Percentiles rank a stretch among this genome's conserved stretches.
Conservation (phyloP, 2,888 invertebrate genomes). For the Drosophila pegasa region DNA sequence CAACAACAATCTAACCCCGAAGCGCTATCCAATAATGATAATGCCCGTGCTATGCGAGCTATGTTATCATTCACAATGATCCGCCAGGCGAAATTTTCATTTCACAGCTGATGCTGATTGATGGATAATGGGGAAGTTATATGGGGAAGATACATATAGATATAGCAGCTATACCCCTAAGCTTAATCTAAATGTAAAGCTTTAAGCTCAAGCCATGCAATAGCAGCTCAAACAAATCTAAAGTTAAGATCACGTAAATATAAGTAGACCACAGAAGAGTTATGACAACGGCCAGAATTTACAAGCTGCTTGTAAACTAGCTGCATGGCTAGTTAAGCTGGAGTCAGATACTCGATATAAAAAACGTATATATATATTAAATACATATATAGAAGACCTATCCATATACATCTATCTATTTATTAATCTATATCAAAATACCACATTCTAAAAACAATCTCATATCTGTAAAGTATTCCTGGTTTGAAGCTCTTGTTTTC, state of each 20-base stretch:
- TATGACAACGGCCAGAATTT: not conserved
- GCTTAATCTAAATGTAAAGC: not conserved
- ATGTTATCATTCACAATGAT: conserved; percentile 16
- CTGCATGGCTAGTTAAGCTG: not conserved
- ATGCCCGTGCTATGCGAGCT: conserved; percentile 20
- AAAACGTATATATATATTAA: too few relatives aligned
- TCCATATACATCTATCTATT: not conserved
- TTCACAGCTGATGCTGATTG: conserved; percentile 8
- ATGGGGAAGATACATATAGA: not conserved
- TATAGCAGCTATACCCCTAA: not conserved
- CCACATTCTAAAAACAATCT: too few relatives aligned
- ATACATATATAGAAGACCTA: too few relatives aligned
- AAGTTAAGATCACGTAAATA: not conserved
- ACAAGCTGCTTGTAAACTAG: not conserved
- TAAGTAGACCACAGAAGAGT: not conserved
- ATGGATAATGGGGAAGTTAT: not conserved
- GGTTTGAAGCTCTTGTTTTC: not conserved
- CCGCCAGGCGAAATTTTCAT: conserved; percentile 11
- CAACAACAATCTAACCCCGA: conserved; percentile 9
- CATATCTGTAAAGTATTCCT: not conserved
- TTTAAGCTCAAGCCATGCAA: not conserved
- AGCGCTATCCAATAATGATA: conserved; percentile 47
- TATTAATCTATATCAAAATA: not conserved
- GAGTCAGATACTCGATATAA: too few relatives aligned
- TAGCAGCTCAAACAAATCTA: not conserved